phyloP scores from a whole-genome alignment of 2,888 invertebrate species.

The Synergus gifuensis region DNA sequence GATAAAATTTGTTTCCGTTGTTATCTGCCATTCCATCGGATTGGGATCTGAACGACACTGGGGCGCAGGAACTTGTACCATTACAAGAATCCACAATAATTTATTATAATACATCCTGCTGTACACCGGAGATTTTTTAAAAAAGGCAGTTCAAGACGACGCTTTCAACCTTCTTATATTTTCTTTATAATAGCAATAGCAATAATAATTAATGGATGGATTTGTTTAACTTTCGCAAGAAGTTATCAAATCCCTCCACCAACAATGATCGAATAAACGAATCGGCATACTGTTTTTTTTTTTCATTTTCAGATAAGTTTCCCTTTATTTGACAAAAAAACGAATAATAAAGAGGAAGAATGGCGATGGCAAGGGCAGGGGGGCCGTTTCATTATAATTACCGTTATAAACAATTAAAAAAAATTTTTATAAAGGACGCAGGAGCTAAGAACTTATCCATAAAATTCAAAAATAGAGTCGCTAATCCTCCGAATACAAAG shows the following conservation, averaged over 20 bases:
- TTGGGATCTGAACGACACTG: conserved; percentile 65
- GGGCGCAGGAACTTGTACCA: conserved; percentile 70
- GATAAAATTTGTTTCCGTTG: conserved; percentile 44
- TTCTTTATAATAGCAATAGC: conserved; percentile 15
- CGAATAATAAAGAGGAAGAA: conserved; percentile 64
- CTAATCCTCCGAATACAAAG: conserved; percentile 11
- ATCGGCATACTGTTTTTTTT: conserved; percentile 31
- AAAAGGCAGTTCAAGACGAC: conserved; percentile 69
- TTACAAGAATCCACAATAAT: conserved; percentile 77
- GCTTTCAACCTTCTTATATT: conserved; percentile 41
- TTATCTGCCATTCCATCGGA: not conserved
- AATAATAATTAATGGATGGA: conserved; percentile 9
- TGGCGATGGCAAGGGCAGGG: conserved; percentile 71
- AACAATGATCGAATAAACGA: conserved; percentile 56
- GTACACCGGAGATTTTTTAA: conserved; percentile 74
- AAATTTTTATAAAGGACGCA: not conserved
- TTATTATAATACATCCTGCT: conserved; percentile 77
- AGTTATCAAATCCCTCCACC: conserved; percentile 50
- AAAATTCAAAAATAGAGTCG: not conserved
- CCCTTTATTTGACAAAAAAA: conserved; percentile 65
- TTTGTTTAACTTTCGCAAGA: conserved; percentile 19
- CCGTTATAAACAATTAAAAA: conserved; percentile 54
- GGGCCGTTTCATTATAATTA: conserved; percentile 59
- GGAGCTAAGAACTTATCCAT: conserved; percentile 14
- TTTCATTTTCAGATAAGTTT: conserved; percentile 57